These are phyloP conservation scores for Acronicta psi DNA, from an alignment of 2,888 invertebrate species.

Conservation along the genomic window DNA sequence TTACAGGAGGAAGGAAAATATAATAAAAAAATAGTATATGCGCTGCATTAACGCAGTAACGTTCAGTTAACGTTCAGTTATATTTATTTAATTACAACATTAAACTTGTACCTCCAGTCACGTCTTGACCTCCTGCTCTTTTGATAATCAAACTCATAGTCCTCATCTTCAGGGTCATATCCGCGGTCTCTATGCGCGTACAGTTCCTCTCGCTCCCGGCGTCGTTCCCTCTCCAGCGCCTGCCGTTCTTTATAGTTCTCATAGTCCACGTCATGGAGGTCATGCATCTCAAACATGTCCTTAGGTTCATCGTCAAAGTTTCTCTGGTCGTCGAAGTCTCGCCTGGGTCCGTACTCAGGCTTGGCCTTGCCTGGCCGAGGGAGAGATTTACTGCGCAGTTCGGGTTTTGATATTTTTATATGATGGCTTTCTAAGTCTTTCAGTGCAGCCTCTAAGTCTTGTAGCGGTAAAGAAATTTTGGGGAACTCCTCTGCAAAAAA, in stretches of 20 bases:
- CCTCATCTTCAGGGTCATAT: slow-evolving; percentile 84
- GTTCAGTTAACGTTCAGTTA: too few relatives aligned
- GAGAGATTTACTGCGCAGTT: slow-evolving; percentile 78
- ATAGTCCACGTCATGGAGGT: slow-evolving; percentile 81
- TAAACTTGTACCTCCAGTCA: slow-evolving; percentile 64
- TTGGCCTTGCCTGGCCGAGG: slow-evolving; percentile 77
- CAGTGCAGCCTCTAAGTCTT: slow-evolving; percentile 83
- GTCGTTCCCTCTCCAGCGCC: slow-evolving; percentile 71
- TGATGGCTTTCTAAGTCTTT: slow-evolving; percentile 79
- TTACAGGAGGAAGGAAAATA: not conserved
- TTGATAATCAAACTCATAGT: slow-evolving; percentile 78
- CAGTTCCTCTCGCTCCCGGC: slow-evolving; percentile 66
- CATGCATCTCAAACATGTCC: slow-evolving; percentile 84
- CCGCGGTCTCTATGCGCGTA: slow-evolving; percentile 72
- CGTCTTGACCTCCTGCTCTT: slow-evolving; percentile 64
- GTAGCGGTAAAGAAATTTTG: slow-evolving; percentile 82
- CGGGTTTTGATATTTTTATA: slow-evolving; percentile 71
- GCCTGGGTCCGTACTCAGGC: slow-evolving; percentile 74
- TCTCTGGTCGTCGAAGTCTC: slow-evolving; percentile 73
- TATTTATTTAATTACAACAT: too few relatives aligned
- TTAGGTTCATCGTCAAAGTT: slow-evolving; percentile 74
- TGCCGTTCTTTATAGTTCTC: slow-evolving; percentile 87
- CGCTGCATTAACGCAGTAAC: too few relatives aligned
- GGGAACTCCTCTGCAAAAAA: slow-evolving; percentile 77
- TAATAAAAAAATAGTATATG: too few relatives aligned